Evolutionary conservation across 2,797 vertebrate genomes (phyloP).

Genomic region (Macropodus opercularis): DNA sequence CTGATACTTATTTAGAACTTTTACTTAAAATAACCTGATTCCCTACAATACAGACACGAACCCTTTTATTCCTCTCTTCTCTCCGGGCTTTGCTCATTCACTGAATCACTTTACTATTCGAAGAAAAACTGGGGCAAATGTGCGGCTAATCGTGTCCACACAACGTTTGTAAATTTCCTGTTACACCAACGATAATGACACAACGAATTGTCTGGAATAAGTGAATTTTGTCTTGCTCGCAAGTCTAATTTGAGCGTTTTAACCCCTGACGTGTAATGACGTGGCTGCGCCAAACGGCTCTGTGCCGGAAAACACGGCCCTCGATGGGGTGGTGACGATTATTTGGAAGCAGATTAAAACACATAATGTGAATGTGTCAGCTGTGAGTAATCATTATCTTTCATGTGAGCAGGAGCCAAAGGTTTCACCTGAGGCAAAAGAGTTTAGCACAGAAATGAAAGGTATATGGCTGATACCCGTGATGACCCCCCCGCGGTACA

Average conservation of each 20-base stretch:
- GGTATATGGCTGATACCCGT: too few species aligned
- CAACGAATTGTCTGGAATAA: not conserved
- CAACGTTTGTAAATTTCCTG: not conserved
- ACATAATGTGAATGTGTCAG: too few species aligned
- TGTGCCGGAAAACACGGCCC: too few species aligned
- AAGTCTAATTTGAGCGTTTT: not conserved
- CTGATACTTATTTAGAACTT: not conserved
- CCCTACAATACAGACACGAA: not conserved
- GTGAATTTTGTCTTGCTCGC: not conserved
- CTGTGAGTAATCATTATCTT: too few species aligned
- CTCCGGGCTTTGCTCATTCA: not conserved
- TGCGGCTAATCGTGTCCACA: too few species aligned
- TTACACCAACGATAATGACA: not conserved
- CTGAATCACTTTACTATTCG: conserved; percentile 5
- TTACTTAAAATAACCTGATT: too few species aligned
- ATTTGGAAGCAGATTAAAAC: not conserved
- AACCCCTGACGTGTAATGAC: too few species aligned
- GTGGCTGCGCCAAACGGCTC: too few species aligned
- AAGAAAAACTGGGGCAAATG: not conserved
- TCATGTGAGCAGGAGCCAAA: too few species aligned
- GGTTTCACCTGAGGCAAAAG: too few species aligned
- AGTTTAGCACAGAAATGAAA: too few species aligned
- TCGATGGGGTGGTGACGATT: not conserved
- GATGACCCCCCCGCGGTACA: not conserved
- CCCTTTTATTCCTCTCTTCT: not conserved